Conservation (phyloP, 2,797 vertebrate genomes). For the Phyllotis vaccarum region DNA sequence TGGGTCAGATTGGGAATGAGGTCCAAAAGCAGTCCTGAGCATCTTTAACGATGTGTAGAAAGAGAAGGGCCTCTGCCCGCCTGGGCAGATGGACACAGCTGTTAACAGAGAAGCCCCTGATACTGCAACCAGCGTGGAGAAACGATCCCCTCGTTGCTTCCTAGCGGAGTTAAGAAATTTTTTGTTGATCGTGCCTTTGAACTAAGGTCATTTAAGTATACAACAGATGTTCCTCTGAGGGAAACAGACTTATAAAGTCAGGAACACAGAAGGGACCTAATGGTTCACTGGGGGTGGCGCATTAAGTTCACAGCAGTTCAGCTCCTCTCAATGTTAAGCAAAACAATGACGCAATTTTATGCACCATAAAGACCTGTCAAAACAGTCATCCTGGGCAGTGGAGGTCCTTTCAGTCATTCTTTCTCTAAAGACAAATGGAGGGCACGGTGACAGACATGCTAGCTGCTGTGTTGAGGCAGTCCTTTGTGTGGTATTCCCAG, state of each 20-base stretch:
- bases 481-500: not conserved
- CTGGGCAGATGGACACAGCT: slow-evolving; percentile 94
- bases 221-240: slow-evolving; percentile 86
- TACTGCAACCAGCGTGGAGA: slow-evolving; percentile 78
- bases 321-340: slow-evolving; percentile 82
- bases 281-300: slow-evolving; percentile 77
- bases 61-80: slow-evolving; percentile 86
- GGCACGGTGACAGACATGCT: slow-evolving; percentile 46
- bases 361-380: slow-evolving; percentile 84
- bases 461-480: not conserved
- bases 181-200: slow-evolving; percentile 87
- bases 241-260: slow-evolving; percentile 84
- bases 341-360: slow-evolving; percentile 84
- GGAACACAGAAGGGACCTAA: slow-evolving; percentile 78
- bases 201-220: slow-evolving; percentile 85
- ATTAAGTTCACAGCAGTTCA: slow-evolving; percentile 76
- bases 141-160: slow-evolving; percentile 80
- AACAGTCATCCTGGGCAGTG: slow-evolving; percentile 79
- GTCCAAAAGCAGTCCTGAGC: slow-evolving; percentile 65
- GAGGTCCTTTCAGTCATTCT: slow-evolving; percentile 81
- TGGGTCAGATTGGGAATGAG: slow-evolving; percentile 74
- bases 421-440: slow-evolving; percentile 66
- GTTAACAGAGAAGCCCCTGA: slow-evolving; percentile 90
- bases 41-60: slow-evolving; percentile 89
- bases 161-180: slow-evolving; percentile 77